phyloP scores from a whole-genome alignment of 2,888 invertebrate genomes.

The Drosophila sordidapex region DNA sequence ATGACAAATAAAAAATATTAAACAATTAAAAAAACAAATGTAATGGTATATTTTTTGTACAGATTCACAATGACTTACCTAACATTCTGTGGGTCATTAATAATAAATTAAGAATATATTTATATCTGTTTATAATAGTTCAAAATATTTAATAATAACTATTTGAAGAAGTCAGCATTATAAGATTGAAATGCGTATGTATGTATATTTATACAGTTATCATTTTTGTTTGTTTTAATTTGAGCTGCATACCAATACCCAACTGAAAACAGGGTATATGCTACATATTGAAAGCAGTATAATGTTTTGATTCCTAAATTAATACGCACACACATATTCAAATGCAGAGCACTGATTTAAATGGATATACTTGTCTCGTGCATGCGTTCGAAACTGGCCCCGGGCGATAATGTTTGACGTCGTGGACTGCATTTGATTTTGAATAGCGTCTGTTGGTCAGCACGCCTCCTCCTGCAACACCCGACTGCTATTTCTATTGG shows the following conservation, averaged over 20 bases:
- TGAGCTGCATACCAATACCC: not conserved
- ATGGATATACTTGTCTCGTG: slow-evolving; percentile 2
- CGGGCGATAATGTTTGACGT: slow-evolving; percentile 16
- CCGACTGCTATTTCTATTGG: slow-evolving; percentile 30
- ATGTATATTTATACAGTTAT: not conserved
- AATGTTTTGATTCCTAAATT: not conserved
- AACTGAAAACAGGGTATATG: not conserved
- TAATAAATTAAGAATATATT: not conserved
- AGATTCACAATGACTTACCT: not conserved
- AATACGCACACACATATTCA: not conserved
- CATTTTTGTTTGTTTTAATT: not conserved
- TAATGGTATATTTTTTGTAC: not conserved
- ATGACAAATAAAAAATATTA: not conserved
- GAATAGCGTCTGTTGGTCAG: slow-evolving; percentile 38
- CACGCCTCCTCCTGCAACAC: not conserved
- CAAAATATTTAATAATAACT: not conserved
- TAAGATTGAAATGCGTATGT: not conserved
- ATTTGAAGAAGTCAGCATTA: not conserved
- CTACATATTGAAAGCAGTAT: not conserved
- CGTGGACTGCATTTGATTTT: slow-evolving; percentile 22
- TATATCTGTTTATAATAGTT: not conserved
- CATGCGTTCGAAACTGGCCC: slow-evolving; percentile 1
- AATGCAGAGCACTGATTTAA: slow-evolving; percentile 10
- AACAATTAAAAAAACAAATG: no score
- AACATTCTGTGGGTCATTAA: not conserved